Evolutionary conservation across 2,888 invertebrate genomes (phyloP), one percentile per base, ranked within the genome.

Genomic region (Volucella zonaria): DNA sequence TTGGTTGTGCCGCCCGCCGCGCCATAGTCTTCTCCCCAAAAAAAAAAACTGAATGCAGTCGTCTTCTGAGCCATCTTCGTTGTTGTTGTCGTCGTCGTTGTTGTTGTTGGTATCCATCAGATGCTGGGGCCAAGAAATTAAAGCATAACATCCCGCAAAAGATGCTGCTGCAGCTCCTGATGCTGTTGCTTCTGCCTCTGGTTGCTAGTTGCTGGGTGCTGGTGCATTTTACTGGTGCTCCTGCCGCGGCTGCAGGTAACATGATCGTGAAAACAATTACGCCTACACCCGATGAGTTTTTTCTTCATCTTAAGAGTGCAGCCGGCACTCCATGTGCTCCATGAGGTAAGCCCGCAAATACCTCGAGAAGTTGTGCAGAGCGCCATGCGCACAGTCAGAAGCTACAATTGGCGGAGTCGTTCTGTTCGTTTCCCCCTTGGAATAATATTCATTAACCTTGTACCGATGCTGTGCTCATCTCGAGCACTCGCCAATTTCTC

Each of bases 221-320:
- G 31, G 74, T 61, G 56, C 43, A 75, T 73, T 82, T 75, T 52
- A 75, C 75, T 76, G 71, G 68, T 81, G 71, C 76, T 81, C 81
- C 86, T 78, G 61, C 74, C 77, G 64, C 68, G 74, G 78, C 74
- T 78, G 75, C 78, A 82, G 88, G 89, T 88, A 90, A 90, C 89
- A 90, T 90, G 89, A 89, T 88, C 89, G 89, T 88, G 88, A 88
- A 90, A 90, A 90, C 91, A 90, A 91, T 91, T 91, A 91, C 91
- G 90, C 91, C 91, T 89, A 91, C 91, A 90, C 91, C 89, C 89
- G 87, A 88, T 67, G 31, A 70, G 58, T 49, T 61, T 54, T 47
- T 67, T 31, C 6, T 67, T 23, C 45, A 42, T 75, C 12, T 43
- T 18, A 47, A 40, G 15, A 43, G n/a, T 4, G 2, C 47, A 15